phyloP scores from a whole-genome alignment of 2,888 invertebrate genomes.

The Bimastos eiseni region DNA sequence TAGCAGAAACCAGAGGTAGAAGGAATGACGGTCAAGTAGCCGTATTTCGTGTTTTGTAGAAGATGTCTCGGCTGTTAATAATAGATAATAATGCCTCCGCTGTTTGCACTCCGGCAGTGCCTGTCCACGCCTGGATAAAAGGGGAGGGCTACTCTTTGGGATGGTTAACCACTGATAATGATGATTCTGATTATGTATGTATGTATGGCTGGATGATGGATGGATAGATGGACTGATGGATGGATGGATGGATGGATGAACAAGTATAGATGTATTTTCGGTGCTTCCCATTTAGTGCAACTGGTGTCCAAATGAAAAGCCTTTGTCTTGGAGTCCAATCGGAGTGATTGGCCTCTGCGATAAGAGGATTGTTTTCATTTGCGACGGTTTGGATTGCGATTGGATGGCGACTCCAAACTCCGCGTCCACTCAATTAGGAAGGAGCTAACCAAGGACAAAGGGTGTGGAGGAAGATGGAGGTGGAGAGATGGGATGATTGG shows the following conservation, averaged over 20 bases:
- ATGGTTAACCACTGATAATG: no score
- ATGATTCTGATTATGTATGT: neutral
- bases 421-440: neutral
- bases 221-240: neutral
- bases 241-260: neutral
- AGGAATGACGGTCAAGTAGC: no score
- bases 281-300: neutral
- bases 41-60: no score
- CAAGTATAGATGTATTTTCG: neutral
- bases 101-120: no score
- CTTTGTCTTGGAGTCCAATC: neutral
- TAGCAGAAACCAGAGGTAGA: no score
- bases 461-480: neutral
- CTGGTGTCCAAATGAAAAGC: neutral
- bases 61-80: no score
- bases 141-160: no score
- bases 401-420: neutral
- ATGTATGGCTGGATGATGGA: neutral
- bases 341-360: neutral
- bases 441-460: neutral
- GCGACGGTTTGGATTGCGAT: neutral
- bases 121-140: no score
- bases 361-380: neutral
- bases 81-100: no score
- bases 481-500: no score